Evolutionary conservation across 2,113 vertebrate species (phyloP).

Genomic region (Rhagologus leucostigma): DNA sequence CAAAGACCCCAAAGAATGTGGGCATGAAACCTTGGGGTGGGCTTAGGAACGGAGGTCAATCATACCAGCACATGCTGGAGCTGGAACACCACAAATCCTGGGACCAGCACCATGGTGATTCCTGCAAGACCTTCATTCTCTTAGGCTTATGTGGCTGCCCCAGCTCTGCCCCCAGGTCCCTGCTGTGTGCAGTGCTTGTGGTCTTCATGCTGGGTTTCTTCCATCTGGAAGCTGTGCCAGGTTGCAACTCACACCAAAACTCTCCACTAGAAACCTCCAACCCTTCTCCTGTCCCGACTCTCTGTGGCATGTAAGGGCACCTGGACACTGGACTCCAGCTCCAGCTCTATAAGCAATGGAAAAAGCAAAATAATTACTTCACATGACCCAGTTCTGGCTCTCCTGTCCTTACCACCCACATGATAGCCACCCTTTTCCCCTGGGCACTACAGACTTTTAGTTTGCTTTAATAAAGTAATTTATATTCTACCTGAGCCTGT

Average conservation of each 20-base stretch:
- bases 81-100: neutral
- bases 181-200: neutral
- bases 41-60: neutral
- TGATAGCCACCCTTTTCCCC: accelerated
- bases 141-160: accelerated
- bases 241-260: neutral
- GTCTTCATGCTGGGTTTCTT: neutral
- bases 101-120: neutral
- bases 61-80: neutral
- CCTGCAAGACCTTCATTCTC: neutral
- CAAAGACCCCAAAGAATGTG: neutral
- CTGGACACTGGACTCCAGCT: neutral
- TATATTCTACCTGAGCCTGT: neutral
- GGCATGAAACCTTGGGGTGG: neutral
- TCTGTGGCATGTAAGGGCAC: neutral
- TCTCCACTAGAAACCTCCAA: neutral
- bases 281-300: neutral
- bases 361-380: neutral
- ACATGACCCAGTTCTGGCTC: neutral
- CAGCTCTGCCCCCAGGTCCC: neutral
- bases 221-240: neutral
- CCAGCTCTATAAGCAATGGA: neutral
- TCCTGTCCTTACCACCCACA: neutral
- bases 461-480: neutral
- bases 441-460: neutral